Base-by-base conservation (phyloP, 2,113 vertebrate genomes). In the Orientallactaga bullata region DNA sequence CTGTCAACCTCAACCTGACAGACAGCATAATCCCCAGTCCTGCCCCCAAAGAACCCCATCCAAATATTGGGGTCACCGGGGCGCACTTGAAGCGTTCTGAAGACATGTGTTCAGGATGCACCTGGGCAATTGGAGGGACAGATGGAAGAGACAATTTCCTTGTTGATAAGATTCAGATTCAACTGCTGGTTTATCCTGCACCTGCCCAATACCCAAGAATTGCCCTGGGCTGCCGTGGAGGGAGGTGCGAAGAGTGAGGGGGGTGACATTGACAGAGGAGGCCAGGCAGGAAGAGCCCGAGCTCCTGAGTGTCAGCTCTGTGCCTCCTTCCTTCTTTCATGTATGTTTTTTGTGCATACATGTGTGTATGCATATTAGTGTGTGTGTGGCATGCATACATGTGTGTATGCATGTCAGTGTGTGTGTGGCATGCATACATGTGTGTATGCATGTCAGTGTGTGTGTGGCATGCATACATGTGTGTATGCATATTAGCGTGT, bases 11-110 rank as follows among this genome's bases (percentile, higher is more conserved):
- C 81, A 42, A 92, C 91, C 92, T 80, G 88, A 42, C 51, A 4
- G 16, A 94, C 85, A 90, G 84, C 32, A 5, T 93, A 95, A 97
- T 93, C 93, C 95, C 39, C 61, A 26, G 2, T 65, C 85, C 85
- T 60, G 82, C 88, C 65, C 65, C 82, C 61, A 32, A 93, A 82
- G 88, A 94, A 60, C 78, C 82, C n/a, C 89, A 85, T 47, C 69
- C 92, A 93, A 95, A 96, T 95, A 94, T 92, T 96, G 90, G 94
- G 95, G 95, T 96, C 94, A 82, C 93, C 13, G 66, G 94, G 92
- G 90, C 82, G 89, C 85, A 35, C 37, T 24, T 10, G 80, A 81
- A 73, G 61, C 69, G 85, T 47, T 79, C 85, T 78, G 28, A 60
- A 77, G 80, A 74, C 76, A 91, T 37, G 26, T 7, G 23, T 11